These are phyloP conservation scores for Hemibagrus guttatus DNA, from an alignment of 2,797 vertebrate species.

Conservation along the genomic window DNA sequence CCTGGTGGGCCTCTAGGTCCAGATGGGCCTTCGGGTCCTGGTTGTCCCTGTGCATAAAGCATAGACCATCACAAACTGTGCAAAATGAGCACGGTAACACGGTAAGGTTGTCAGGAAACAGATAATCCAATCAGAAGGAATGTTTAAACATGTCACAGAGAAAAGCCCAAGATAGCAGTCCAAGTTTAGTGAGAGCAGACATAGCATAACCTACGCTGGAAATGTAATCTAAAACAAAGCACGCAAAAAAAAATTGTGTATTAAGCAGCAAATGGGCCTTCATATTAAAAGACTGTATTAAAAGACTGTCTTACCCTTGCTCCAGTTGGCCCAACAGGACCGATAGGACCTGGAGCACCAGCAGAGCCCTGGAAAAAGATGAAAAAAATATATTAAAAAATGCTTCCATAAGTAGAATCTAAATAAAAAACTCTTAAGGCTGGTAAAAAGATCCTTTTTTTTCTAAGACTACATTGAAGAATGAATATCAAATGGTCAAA, in stretches of 20 bases:
- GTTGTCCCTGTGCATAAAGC: constrained; percentile 83
- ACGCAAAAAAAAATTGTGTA: constrained; percentile 12
- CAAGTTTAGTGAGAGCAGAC: constrained; percentile 25
- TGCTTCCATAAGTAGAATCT: background rate
- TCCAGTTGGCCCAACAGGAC: constrained; percentile 87
- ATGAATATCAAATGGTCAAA: constrained; percentile 37
- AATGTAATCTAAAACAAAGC: constrained; percentile 32
- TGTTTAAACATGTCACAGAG: constrained; percentile 40
- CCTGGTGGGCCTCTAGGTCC: constrained; percentile 95
- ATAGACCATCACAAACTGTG: constrained; percentile 63
- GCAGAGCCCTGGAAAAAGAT: constrained; percentile 80
- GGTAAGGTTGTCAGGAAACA: too few species aligned
- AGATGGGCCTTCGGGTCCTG: constrained; percentile 93
- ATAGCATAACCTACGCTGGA: constrained; percentile 39
- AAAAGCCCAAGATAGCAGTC: constrained; percentile 2
- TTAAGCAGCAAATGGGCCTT: constrained; percentile 13
- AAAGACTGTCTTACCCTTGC: constrained; percentile 81
- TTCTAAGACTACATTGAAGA: constrained; percentile 42
- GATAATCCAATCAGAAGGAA: constrained; percentile 25
- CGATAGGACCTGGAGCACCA: constrained; percentile 86
- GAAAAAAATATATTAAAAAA: constrained; percentile 34
- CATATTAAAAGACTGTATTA: constrained; percentile 68
- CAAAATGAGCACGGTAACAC: constrained; percentile 54
- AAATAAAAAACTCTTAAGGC: background rate
- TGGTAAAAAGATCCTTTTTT: background rate